Conservation (phyloP, 2,888 invertebrate genomes). For the Idaea straminata region DNA sequence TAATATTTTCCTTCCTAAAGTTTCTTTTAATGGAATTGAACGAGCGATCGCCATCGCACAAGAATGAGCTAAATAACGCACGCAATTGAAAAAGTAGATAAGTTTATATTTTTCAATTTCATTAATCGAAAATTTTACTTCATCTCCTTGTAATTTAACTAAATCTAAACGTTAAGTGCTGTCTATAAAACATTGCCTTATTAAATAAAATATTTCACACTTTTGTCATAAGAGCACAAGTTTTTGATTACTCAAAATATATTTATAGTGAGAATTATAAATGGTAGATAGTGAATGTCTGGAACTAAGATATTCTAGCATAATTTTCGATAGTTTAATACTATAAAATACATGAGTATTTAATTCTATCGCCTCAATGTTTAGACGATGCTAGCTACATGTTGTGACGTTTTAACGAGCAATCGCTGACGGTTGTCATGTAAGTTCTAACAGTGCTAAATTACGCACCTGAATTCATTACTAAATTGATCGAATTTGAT, state of each 20-base stretch:
- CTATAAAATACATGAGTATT: conserved; percentile 12
- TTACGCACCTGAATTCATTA: not conserved
- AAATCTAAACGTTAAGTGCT: conserved; percentile 49
- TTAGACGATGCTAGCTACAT: conserved; percentile 65
- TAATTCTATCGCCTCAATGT: conserved; percentile 47
- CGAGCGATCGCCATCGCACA: not conserved
- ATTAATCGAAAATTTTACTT: conserved; percentile 7
- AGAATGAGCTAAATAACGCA: not conserved
- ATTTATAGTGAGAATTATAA: conserved; percentile 29
- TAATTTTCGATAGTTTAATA: conserved; percentile 16
- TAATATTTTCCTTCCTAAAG: conserved; percentile 31
- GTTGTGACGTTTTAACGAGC: conserved; percentile 22
- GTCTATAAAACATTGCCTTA: conserved; percentile 71
- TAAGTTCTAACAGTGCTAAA: not conserved
- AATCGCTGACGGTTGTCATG: not conserved
- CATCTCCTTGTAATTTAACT: conserved; percentile 24
- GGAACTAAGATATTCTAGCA: conserved; percentile 5
- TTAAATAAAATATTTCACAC: conserved; percentile 53
- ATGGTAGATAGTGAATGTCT: conserved; percentile 3
- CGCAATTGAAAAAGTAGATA: not conserved
- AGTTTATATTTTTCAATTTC: not conserved
- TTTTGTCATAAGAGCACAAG: conserved; percentile 57
- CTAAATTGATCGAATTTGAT: not conserved
- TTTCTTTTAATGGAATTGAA: conserved; percentile 20
- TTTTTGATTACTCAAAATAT: conserved; percentile 32